phyloP scores from a whole-genome alignment of 2,797 vertebrate genomes.

The Cichlasoma orientale region DNA sequence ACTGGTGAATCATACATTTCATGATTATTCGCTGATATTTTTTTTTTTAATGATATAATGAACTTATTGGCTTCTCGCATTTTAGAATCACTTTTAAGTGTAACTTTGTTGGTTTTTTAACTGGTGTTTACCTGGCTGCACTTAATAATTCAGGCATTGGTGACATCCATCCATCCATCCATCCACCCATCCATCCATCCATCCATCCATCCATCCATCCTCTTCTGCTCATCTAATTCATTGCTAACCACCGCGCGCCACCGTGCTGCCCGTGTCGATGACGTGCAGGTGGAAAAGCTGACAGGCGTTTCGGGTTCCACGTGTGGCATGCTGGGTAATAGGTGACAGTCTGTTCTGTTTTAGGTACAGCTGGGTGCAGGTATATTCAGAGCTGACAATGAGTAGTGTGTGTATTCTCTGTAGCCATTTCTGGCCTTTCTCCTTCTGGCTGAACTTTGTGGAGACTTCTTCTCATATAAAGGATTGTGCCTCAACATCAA shows the following conservation, averaged over 20 bases:
- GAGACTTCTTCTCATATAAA: too few species aligned
- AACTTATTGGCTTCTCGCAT: not conserved
- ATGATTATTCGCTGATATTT: not conserved
- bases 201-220: too few species aligned
- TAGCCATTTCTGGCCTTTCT: not conserved
- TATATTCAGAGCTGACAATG: not conserved
- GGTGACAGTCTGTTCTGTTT: not conserved
- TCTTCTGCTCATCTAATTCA: too few species aligned
- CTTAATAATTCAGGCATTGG: not conserved
- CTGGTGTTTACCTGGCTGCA: accelerated
- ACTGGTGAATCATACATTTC: not conserved
- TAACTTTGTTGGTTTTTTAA: not conserved
- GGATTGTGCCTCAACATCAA: not conserved
- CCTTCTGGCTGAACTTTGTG: not conserved
- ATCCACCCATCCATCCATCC: too few species aligned
- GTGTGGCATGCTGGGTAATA: not conserved
- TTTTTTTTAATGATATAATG: accelerated
- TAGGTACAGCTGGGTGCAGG: not conserved
- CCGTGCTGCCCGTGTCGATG: not conserved
- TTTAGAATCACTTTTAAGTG: not conserved
- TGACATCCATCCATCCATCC: too few species aligned
- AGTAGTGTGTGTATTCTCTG: not conserved
- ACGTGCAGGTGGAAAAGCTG: not conserved
- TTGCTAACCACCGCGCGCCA: too few species aligned
- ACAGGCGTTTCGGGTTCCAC: not conserved